These are phyloP conservation scores for Orientallactaga bullata DNA, from an alignment of 2,113 vertebrate species.

Conservation along the genomic window DNA sequence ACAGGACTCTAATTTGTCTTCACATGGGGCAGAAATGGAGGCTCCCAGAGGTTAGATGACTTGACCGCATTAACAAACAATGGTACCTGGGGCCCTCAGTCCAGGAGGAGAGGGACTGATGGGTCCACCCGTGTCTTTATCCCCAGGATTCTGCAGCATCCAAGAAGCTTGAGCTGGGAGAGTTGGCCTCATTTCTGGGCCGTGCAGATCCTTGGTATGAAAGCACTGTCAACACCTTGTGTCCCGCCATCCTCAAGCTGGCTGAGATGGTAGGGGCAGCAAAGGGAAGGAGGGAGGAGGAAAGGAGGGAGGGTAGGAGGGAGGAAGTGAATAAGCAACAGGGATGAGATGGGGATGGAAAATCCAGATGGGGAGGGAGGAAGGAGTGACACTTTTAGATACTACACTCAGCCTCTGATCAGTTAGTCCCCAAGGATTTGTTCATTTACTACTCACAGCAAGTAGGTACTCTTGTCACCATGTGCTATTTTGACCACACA, in stretches of 20 bases:
- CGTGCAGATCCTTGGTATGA: conserved; percentile 95
- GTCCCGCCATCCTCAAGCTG: conserved; percentile 92
- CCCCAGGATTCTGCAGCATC: not conserved
- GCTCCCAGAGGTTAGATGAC: not conserved
- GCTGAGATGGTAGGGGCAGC: conserved; percentile 89
- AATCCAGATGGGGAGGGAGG: not conserved
- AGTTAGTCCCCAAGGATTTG: no score
- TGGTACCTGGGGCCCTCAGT: not conserved
- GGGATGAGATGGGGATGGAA: no score
- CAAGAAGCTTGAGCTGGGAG: conserved; percentile 79
- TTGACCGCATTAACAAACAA: not conserved
- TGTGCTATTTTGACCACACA: no score
- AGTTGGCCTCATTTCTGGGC: conserved; percentile 93
- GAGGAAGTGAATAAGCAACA: not conserved
- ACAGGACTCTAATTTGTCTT: not conserved
- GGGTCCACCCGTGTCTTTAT: fast-evolving
- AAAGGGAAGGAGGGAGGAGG: not conserved
- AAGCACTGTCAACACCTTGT: conserved; percentile 92
- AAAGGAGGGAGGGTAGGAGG: no score
- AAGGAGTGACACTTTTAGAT: not conserved
- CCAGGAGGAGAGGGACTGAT: not conserved
- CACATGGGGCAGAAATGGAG: not conserved
- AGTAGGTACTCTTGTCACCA: fast-evolving
- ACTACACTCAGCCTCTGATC: not conserved
- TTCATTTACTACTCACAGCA: no score